Percentiles rank a stretch among this genome's conserved stretches.
Conservation (phyloP, 2,888 invertebrate genomes). For the Nomada ferruginata region DNA sequence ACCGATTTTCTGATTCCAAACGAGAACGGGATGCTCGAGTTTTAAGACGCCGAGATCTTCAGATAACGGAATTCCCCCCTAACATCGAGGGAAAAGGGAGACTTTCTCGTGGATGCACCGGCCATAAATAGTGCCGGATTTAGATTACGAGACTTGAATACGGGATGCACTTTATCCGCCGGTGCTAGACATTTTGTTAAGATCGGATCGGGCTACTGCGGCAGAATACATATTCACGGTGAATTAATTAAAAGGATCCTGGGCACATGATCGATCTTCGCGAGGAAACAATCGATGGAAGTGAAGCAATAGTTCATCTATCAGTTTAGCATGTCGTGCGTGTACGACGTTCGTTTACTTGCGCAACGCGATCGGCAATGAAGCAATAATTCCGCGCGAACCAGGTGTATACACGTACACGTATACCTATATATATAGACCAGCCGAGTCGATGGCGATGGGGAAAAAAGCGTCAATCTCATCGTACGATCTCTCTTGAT, state of each 20-base stretch:
- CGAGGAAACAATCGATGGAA: background rate
- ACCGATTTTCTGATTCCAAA: slow-evolving; percentile 44
- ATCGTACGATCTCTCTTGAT: slow-evolving; percentile 64
- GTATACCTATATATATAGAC: background rate
- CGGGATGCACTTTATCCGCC: slow-evolving; percentile 61
- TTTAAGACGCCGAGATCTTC: slow-evolving; percentile 66
- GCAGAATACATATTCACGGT: no score
- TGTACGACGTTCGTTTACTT: slow-evolving; percentile 8
- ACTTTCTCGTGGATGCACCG: slow-evolving; percentile 55
- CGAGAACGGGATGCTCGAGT: slow-evolving; percentile 65
- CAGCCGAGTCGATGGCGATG: slow-evolving; percentile 48
- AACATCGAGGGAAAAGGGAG: slow-evolving; percentile 29
- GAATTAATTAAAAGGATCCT: no score
- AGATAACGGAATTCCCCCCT: slow-evolving; percentile 65
- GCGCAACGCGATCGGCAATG: slow-evolving; percentile 41
- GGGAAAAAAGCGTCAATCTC: slow-evolving; percentile 63
- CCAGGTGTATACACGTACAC: background rate
- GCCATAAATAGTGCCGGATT: slow-evolving; percentile 70
- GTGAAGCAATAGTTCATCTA: background rate
- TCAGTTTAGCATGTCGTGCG: background rate
- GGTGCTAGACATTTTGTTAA: slow-evolving; percentile 34
- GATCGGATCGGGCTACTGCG: background rate
- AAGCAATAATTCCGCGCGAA: slow-evolving; percentile 49
- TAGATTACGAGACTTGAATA: slow-evolving; percentile 59
- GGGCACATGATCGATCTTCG: no score